Percentiles rank a stretch among this genome's conserved stretches.
These are phyloP conservation scores for Axinella damicornis DNA, from an alignment of 37 sponge, comb jelly and placozoan species.

Conservation along the genomic window DNA sequence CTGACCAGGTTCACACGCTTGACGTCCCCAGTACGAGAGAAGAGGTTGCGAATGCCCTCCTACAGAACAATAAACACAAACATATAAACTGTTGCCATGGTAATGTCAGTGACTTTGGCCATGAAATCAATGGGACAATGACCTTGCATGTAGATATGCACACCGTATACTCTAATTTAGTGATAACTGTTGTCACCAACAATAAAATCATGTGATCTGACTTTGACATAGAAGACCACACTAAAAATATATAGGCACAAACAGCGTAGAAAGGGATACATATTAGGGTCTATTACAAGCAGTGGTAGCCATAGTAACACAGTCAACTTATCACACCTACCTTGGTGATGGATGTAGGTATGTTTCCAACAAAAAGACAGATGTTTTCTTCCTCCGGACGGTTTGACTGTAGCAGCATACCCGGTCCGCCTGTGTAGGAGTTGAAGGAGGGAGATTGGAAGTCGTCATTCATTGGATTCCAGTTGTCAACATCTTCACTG, in stretches of 20 bases:
- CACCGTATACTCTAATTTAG: too few relatives aligned
- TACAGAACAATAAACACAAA: constrained; percentile 19
- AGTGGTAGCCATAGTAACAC: neutral
- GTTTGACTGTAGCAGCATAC: constrained; percentile 13
- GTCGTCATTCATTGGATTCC: constrained; percentile 69
- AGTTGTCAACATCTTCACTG: constrained; percentile 16
- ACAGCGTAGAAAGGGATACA: neutral
- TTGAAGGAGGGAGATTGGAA: constrained; percentile 52
- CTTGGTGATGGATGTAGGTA: constrained; percentile 44
- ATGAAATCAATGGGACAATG: too few relatives aligned
- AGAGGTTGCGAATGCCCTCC: constrained; percentile 68
- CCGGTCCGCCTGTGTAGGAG: constrained; percentile 50
- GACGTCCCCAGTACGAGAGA: constrained; percentile 67
- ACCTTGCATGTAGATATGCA: too few relatives aligned
- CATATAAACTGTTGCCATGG: neutral
- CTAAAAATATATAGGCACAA: too few relatives aligned
- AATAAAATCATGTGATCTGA: too few relatives aligned
- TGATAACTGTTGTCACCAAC: too few relatives aligned
- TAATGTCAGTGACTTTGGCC: too few relatives aligned
- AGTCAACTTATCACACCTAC: constrained; percentile 20
- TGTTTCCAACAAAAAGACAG: constrained; percentile 47
- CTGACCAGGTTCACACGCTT: constrained; percentile 8
- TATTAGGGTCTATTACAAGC: too few relatives aligned
- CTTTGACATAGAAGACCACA: too few relatives aligned
- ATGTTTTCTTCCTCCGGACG: neutral